Base-by-base conservation (phyloP, 1,140 invertebrate genomes). In the Aleiodes sp. region DNA sequence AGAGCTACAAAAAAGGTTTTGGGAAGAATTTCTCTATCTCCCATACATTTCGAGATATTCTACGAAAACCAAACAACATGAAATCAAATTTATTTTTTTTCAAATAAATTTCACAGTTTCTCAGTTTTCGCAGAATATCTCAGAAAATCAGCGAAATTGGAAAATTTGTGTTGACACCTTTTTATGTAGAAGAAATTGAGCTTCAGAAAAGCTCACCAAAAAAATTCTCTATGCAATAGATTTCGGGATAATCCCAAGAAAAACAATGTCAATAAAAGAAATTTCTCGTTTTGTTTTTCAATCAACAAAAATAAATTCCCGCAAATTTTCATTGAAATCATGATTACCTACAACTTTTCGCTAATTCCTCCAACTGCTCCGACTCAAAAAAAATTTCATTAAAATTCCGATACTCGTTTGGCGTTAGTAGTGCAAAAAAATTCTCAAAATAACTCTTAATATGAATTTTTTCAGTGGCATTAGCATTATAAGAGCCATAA, bases 391-490 rank as follows among this genome's bases (percentile, higher is more conserved):
- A 24, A 39, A 68, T 43, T 6, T 60, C 26, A 1, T 31, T 64
- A 8, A 26, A n/a, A 33, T 59, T 33, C 43, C 46, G 29, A 12
- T 68, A 14, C 3, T 56, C 61, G 29, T 56, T 29, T 6, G 21
- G 14, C 14, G 43, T 28, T 37, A 33, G 37, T 4, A 35, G 56
- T n/a, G 61, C 65, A 26, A 6, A 62, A 61, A 65, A 72, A 10
- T 66, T 16, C 4, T 61, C 28, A 35, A 70, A 70, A 63, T 65
- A 70, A 19, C 64, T 16, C 21, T 39, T 63, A 7, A 72, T 69
- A 56, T 72, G 37, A 35, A 69, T 33, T 66, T 72, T 69, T 35
- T 29, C 19, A 7, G 66, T 52, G 35, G 56, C 26, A 39, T 66
- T 72, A 16, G 43, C 46, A 37, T 33, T 33, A 37, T 65, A 59